Evolutionary conservation across 2,797 vertebrate genomes (phyloP).

Genomic region (Chelonia mydas): DNA sequence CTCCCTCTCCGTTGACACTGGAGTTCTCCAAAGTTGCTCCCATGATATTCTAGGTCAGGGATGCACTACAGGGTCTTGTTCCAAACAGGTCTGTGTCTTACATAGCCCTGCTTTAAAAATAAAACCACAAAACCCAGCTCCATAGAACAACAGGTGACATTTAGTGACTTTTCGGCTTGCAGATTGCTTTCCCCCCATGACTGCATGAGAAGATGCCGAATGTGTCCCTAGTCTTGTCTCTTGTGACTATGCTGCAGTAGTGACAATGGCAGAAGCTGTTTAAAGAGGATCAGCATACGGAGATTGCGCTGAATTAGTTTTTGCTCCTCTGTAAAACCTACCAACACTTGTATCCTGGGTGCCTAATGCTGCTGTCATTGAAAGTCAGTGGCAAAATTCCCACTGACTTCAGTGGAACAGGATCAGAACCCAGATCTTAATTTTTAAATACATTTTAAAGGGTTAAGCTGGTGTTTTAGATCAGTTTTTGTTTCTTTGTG

Average conservation of each 20-base stretch:
- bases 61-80: neutral
- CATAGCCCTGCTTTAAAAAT: neutral
- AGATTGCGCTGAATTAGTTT: too few species aligned
- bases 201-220: rapidly evolving
- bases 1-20: neutral
- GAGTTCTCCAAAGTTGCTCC: neutral
- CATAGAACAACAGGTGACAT: neutral
- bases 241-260: neutral
- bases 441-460: neutral
- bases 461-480: rapidly evolving
- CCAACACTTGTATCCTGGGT: neutral
- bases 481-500: neutral
- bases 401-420: neutral
- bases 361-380: neutral
- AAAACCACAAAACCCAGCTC: neutral
- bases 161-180: neutral
- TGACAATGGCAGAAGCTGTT: neutral
- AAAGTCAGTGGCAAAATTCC: neutral
- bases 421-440: neutral
- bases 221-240: neutral
- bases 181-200: rapidly evolving
- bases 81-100: neutral
- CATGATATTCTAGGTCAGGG: neutral
- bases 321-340: neutral
- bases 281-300: neutral